A percentile compares a stretch with the other conserved stretches of the same genome.
Evolutionary conservation across 1,140 invertebrate species (phyloP).

Genomic region (Papilio helenus): DNA sequence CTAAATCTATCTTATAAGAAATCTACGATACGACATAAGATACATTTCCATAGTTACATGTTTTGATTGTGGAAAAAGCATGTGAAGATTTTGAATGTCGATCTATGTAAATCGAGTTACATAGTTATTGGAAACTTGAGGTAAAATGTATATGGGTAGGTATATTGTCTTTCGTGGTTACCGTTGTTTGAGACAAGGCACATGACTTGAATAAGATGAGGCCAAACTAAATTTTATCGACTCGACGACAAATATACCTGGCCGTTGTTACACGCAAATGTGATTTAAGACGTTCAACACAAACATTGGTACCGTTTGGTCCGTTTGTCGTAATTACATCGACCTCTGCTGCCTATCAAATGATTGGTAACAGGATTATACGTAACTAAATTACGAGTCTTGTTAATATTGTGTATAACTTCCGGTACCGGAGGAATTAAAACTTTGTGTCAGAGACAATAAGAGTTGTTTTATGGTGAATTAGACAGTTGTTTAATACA

Average conservation of each 20-base stretch:
- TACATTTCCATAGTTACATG: neutral
- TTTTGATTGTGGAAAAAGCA: neutral
- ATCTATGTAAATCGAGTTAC: slow-evolving; percentile 34
- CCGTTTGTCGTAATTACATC: slow-evolving; percentile 67
- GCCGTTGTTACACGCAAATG: slow-evolving; percentile 72
- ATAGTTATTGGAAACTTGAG: slow-evolving; percentile 40
- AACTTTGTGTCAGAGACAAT: too few relatives aligned
- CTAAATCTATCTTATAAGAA: neutral
- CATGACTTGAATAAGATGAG: slow-evolving; percentile 77
- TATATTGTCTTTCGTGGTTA: slow-evolving; percentile 60
- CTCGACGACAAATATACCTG: slow-evolving; percentile 71
- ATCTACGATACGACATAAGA: neutral
- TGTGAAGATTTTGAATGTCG: neutral
- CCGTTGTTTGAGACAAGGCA: slow-evolving; percentile 59
- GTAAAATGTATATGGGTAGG: slow-evolving; percentile 44
- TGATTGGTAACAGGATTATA: slow-evolving; percentile 61
- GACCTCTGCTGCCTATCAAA: slow-evolving; percentile 60
- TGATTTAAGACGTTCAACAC: slow-evolving; percentile 78
- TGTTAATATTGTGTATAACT: slow-evolving; percentile 10
- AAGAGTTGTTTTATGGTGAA: too few relatives aligned
- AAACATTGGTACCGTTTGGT: slow-evolving; percentile 76
- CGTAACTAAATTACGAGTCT: slow-evolving; percentile 25
- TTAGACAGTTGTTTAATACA: too few relatives aligned
- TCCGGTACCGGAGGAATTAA: neutral
- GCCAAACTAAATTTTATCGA: slow-evolving; percentile 76